Evolutionary conservation across 2,797 vertebrate species (phyloP), one percentile per base, ranked within the genome.

Genomic region (Nannoperca australis): DNA sequence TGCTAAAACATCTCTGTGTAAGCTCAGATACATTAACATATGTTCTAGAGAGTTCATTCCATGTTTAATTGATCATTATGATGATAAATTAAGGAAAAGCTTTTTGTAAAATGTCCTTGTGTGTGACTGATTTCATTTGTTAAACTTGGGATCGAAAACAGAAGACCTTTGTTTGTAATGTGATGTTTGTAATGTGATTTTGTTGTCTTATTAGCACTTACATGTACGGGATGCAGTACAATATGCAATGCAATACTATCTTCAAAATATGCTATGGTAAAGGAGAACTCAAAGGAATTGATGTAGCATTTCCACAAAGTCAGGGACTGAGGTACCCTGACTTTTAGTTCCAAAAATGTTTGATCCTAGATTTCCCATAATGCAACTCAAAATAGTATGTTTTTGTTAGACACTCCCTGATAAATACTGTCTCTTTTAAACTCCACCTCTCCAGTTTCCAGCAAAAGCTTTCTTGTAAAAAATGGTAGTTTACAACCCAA

Each of bases 141-240:
- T 47, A 18, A 34, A 7, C 45, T 5, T 34, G 18, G 11, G 30
- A 64, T 18, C 9, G 30, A 45, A 12, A 6, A 47, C 18, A 14
- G 36, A 32, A 44, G 0, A n/a, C 20, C 36, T 67, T 17, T 45
- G 15, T 45, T 45, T 45, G 15, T 17, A 45, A 17, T 45, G 42
- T 45, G 17, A 45, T 45, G 42, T 45, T 7, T 65, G 45, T 7
- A 22, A n/a, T 24, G 36, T 8, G 22, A 63, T 56, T 51, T 44
- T 65, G 32, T 22, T 24, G 64, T 65, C n/a, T 24, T 59, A 47
- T 54, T 18, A 14, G 17, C 17, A 51, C 61, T 74, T 36, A 15
- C 12, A 47, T 30, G 22, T 38, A 42, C 32, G 56, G 58, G 53
- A 66, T 2, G 20, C 40, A 38, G 3, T 38, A 5, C 36, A 38